Percentiles rank a stretch among this genome's conserved stretches.
phyloP scores from a whole-genome alignment of 2,888 invertebrate genomes.

The Diarsia dahlii region DNA sequence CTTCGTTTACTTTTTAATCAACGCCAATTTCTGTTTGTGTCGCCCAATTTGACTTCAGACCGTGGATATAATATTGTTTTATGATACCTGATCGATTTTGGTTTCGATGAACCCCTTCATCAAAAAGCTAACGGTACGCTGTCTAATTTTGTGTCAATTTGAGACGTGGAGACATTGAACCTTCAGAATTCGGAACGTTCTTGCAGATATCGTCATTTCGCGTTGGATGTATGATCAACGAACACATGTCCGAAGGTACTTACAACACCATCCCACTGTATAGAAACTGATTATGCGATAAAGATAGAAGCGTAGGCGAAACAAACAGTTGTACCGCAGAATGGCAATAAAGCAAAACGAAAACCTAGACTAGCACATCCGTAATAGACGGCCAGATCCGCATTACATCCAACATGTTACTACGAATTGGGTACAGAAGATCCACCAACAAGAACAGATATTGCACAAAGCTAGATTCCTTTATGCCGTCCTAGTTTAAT shows the following conservation, averaged over 20 bases:
- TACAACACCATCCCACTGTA: conserved; percentile 33
- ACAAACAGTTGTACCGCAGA: conserved; percentile 52
- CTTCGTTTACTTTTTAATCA: conserved; percentile 56
- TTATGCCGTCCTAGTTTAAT: background rate
- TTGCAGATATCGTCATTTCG: conserved; percentile 20
- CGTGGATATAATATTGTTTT: conserved; percentile 43
- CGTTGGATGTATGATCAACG: background rate
- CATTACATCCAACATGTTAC: conserved; percentile 46
- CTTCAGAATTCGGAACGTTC: conserved; percentile 1
- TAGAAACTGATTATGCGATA: conserved; percentile 58
- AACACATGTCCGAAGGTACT: conserved; percentile 44
- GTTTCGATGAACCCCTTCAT: conserved; percentile 35
- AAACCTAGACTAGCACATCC: conserved; percentile 51
- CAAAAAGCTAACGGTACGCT: conserved; percentile 43
- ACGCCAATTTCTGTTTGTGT: conserved; percentile 51
- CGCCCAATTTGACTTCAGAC: conserved; percentile 46
- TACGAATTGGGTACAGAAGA: conserved; percentile 31
- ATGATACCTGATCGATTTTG: conserved; percentile 48
- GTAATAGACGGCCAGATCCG: conserved; percentile 49
- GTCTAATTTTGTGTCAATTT: conserved; percentile 23
- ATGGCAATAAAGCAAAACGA: conserved; percentile 58
- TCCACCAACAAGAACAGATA: background rate
- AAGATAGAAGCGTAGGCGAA: conserved; percentile 46
- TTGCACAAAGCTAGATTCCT: background rate
- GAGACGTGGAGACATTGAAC: conserved; percentile 32